These are phyloP conservation scores for Mus minutoides DNA, from an alignment of 2,797 vertebrate genomes.

Conservation along the genomic window DNA sequence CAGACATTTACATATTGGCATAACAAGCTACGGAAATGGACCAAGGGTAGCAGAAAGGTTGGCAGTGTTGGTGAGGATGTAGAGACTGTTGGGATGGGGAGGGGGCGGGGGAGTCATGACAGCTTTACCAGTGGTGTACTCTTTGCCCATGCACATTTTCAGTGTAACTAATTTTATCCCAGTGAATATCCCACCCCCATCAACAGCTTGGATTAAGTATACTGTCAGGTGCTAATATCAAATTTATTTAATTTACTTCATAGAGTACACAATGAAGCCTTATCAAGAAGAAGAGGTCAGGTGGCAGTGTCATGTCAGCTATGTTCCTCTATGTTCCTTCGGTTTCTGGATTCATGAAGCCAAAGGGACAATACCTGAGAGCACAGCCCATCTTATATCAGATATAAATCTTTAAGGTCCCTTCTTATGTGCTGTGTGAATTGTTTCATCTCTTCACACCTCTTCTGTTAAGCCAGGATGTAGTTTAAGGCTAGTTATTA, in stretches of 20 bases:
- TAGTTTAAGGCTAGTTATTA: background rate
- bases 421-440: background rate
- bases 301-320: background rate
- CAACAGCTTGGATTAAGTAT: background rate
- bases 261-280: background rate
- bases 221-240: background rate
- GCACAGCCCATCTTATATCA: background rate
- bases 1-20: background rate
- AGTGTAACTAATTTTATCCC: background rate
- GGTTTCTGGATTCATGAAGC: background rate
- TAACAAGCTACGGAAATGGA: background rate
- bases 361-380: background rate
- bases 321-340: background rate
- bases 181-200: background rate
- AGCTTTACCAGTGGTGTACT: background rate
- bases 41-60: background rate
- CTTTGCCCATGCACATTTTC: background rate
- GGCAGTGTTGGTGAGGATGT: background rate
- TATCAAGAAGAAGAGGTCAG: background rate
- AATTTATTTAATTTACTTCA: background rate
- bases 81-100: background rate
- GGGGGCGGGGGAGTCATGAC: no score
- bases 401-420: background rate
- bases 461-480: background rate
- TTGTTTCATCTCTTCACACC: background rate